Conservation (phyloP, 2,888 invertebrate species). For the Pogonocherus hispidulus region DNA sequence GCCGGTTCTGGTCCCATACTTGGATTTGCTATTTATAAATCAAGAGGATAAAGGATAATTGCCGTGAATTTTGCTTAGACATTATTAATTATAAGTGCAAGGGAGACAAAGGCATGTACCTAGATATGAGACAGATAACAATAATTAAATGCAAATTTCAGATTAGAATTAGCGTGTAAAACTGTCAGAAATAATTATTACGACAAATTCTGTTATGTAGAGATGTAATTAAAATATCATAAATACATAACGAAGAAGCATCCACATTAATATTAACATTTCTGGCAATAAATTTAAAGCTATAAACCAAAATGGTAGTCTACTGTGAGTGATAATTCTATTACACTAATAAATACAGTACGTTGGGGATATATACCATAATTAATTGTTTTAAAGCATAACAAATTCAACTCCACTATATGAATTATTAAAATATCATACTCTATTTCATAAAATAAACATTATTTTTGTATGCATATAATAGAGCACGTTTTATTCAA, state of each 20-base stretch:
- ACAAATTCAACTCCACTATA: neutral
- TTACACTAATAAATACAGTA: neutral
- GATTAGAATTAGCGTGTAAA: too few species aligned
- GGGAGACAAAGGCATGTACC: too few species aligned
- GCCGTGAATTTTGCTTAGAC: too few species aligned
- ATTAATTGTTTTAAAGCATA: neutral
- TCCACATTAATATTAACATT: neutral
- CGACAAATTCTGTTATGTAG: too few species aligned
- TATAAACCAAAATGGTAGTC: neutral
- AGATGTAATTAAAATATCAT: neutral
- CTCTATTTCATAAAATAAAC: neutral
- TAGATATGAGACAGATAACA: too few species aligned
- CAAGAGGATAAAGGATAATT: too few species aligned
- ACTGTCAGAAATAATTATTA: too few species aligned
- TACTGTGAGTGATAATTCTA: neutral
- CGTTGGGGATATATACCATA: neutral
- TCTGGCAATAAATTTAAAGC: neutral
- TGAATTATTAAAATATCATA: neutral
- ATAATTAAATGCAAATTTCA: too few species aligned
- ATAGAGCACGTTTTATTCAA: neutral
- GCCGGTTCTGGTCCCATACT: too few species aligned
- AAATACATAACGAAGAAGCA: neutral
- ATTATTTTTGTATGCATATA: neutral
- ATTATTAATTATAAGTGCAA: too few species aligned
- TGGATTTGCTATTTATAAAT: too few species aligned